A percentile compares a stretch with the other conserved stretches of the same genome.
These are phyloP conservation scores for Drosophila auraria DNA, from an alignment of 1,140 invertebrate species.

Conservation along the genomic window DNA sequence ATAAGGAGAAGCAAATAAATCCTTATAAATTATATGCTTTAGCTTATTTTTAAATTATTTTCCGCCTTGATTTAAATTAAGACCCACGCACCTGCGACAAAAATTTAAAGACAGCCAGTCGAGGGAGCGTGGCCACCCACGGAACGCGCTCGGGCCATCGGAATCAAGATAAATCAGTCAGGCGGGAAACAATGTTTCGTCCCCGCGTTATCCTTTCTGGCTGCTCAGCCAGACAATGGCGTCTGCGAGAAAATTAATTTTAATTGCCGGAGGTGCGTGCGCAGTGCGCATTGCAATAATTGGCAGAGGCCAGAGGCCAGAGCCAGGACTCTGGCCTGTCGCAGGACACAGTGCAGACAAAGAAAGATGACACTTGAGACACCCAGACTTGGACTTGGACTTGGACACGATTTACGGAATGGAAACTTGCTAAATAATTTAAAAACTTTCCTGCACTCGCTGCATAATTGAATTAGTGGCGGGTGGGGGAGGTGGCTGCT, in stretches of 20 bases:
- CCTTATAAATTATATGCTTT: not conserved
- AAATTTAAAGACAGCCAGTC: conserved; percentile 19
- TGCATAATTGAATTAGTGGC: conserved; percentile 62
- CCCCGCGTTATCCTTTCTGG: conserved; percentile 35
- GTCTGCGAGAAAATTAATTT: conserved; percentile 70
- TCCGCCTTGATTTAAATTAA: not conserved
- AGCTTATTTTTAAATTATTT: not conserved
- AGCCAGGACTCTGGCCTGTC: not conserved
- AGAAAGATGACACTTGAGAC: conserved; percentile 77
- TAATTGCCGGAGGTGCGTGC: conserved; percentile 69
- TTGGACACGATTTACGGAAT: conserved; percentile 58
- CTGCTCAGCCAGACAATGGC: conserved; percentile 46
- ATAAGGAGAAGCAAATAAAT: too few species aligned
- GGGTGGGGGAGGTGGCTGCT: conserved; percentile 4
- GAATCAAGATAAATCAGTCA: conserved; percentile 50
- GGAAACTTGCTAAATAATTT: conserved; percentile 69
- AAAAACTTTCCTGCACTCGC: conserved; percentile 70
- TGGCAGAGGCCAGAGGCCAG: conserved; percentile 61
- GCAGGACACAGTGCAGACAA: conserved; percentile 40
- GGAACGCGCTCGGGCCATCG: conserved; percentile 11
- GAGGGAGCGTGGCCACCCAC: conserved; percentile 21
- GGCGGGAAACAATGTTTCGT: conserved; percentile 49
- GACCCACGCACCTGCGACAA: not conserved
- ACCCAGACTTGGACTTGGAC: conserved; percentile 5
- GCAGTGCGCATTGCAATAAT: conserved; percentile 54